Conservation (phyloP, 2,113 vertebrate species). For the Onychostruthus taczanowskii region DNA sequence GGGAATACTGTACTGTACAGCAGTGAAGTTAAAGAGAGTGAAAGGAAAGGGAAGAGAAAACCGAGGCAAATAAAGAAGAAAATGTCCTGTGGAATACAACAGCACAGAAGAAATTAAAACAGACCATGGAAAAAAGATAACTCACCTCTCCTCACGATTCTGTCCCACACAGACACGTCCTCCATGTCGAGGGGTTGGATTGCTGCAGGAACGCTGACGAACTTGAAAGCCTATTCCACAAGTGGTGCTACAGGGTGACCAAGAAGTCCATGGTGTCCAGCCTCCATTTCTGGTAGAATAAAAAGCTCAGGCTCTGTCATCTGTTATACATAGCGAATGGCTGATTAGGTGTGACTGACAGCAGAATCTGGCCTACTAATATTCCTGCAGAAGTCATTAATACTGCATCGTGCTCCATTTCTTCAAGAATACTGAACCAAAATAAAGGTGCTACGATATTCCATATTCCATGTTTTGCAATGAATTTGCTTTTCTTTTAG, state of each 20-base stretch:
- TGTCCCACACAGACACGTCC: conserved; percentile 96
- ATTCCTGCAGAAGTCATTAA: conserved; percentile 32
- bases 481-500: background rate
- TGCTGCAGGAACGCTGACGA: conserved; percentile 95
- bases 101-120: background rate
- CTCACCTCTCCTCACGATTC: conserved; percentile 93
- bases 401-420: background rate
- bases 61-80: background rate
- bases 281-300: conserved; percentile 86
- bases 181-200: conserved; percentile 91
- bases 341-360: conserved; percentile 17
- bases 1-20: background rate
- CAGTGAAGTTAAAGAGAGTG: background rate
- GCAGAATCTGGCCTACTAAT: background rate
- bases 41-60: background rate
- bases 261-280: conserved; percentile 96
- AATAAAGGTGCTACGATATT: background rate
- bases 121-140: background rate
- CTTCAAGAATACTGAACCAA: background rate
- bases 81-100: background rate
- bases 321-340: conserved; percentile 12
- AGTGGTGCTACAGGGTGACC: conserved; percentile 95
- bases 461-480: background rate
- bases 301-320: conserved; percentile 66
- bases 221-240: conserved; percentile 98